Evolutionary conservation across 2,113 vertebrate species (phyloP).

Genomic region (Mirounga angustirostris): DNA sequence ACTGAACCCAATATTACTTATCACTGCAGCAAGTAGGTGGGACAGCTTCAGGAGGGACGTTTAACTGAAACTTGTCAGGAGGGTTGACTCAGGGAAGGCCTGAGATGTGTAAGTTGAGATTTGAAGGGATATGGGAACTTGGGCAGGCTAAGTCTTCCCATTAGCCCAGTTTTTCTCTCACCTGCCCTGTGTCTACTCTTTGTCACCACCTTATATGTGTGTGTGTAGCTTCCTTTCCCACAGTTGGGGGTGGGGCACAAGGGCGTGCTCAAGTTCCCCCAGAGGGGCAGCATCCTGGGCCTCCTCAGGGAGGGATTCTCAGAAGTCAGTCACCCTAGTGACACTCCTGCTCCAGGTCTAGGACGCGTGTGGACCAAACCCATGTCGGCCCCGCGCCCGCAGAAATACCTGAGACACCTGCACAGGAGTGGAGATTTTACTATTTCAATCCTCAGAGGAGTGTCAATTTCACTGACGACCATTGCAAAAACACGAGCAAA

Average conservation of each 20-base stretch:
- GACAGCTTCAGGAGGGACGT: neutral
- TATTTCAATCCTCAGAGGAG: neutral
- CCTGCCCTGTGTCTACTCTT: neutral
- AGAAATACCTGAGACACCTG: neutral
- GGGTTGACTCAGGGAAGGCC: neutral
- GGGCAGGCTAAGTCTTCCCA: neutral
- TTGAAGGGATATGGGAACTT: neutral
- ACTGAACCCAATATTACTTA: accelerated
- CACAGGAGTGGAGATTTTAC: accelerated
- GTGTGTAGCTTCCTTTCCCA: neutral
- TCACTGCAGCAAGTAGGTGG: accelerated
- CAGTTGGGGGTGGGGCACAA: neutral
- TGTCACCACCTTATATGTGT: neutral
- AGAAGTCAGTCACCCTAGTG: neutral
- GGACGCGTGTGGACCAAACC: accelerated
- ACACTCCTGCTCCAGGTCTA: neutral
- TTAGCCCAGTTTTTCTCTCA: neutral
- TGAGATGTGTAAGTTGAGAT: neutral
- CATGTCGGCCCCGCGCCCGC: accelerated
- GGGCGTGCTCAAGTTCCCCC: neutral
- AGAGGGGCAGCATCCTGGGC: accelerated
- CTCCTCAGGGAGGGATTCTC: neutral
- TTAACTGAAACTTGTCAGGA: neutral
- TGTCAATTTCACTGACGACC: neutral
- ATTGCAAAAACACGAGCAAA: neutral